Evolutionary conservation across 2,797 vertebrate genomes (phyloP).

Genomic region (Takifugu rubripes): DNA sequence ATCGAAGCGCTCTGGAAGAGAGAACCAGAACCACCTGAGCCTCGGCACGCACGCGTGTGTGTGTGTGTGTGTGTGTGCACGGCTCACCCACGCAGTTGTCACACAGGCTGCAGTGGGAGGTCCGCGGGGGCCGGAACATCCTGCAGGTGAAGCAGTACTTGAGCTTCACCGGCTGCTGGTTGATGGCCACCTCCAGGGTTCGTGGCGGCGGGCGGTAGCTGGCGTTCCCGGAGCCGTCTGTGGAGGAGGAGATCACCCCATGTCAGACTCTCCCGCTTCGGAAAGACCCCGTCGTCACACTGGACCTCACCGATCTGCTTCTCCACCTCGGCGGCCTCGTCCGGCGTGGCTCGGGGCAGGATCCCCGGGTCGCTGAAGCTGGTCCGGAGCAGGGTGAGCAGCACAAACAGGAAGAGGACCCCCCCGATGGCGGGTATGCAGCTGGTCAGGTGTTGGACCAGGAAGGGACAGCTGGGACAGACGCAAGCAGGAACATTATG

Average conservation of each 20-base stretch:
- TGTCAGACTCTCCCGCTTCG: background rate
- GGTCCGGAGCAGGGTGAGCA: constrained; percentile 91
- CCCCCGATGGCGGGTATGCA: constrained; percentile 89
- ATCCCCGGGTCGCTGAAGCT: constrained; percentile 94
- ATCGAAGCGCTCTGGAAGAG: constrained; percentile 87
- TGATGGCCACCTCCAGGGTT: constrained; percentile 89
- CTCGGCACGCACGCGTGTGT: too few relatives aligned
- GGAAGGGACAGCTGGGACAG: constrained; percentile 86
- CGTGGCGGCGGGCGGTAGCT: constrained; percentile 87
- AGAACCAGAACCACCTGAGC: background rate
- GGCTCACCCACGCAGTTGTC: constrained; percentile 96
- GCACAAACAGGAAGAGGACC: constrained; percentile 88
- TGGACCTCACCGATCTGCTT: constrained; percentile 84
- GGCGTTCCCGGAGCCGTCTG: constrained; percentile 82
- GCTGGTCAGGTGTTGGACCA: constrained; percentile 84
- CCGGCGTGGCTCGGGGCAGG: constrained; percentile 89
- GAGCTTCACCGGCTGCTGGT: constrained; percentile 90
- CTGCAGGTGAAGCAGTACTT: constrained; percentile 98
- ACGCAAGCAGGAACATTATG: too few relatives aligned
- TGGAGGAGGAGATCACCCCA: background rate
- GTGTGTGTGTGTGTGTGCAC: background rate
- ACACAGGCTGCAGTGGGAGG: constrained; percentile 94
- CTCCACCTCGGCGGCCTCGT: constrained; percentile 89
- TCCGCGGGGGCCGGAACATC: constrained; percentile 92
- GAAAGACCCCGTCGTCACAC: background rate